phyloP scores from a whole-genome alignment of 2,113 vertebrate genomes.

The Lichenostomus cassidix region DNA sequence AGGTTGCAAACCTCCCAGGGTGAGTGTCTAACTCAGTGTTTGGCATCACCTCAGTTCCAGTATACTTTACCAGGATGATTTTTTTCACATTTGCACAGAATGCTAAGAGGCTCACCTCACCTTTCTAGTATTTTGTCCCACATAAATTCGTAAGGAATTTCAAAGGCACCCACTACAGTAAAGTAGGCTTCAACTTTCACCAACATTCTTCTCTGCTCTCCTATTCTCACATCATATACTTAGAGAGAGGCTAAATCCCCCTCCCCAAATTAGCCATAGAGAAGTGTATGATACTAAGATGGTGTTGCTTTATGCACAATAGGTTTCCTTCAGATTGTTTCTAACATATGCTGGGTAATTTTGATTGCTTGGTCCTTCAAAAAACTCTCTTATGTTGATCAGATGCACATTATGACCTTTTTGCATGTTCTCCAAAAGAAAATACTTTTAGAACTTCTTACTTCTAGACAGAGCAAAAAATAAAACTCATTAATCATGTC shows the following conservation, averaged over 20 bases:
- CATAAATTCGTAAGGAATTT: not conserved
- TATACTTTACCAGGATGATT: not conserved
- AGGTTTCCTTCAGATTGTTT: not conserved
- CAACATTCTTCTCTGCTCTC: not conserved
- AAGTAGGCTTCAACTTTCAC: not conserved
- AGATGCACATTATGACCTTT: not conserved
- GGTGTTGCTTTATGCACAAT: not conserved
- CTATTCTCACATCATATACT: not conserved
- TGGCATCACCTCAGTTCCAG: not conserved
- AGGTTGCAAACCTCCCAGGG: not conserved
- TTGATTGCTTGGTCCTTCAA: not conserved
- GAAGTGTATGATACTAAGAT: not conserved
- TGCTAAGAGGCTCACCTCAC: not conserved
- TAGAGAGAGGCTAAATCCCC: not conserved
- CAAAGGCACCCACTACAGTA: not conserved
- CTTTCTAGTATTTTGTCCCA: not conserved
- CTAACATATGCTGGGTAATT: not conserved
- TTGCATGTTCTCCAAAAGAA: not conserved
- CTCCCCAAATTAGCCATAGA: not conserved
- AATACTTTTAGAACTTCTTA: slow-evolving; percentile 54
- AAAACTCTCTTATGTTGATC: slow-evolving; percentile 11
- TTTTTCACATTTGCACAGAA: not conserved
- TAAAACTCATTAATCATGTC: slow-evolving; percentile 69
- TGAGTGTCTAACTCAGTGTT: not conserved
- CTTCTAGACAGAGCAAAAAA: slow-evolving; percentile 44